These are phyloP conservation scores for Perithous albicinctus DNA, from an alignment of 2,888 invertebrate species.

Conservation along the genomic window DNA sequence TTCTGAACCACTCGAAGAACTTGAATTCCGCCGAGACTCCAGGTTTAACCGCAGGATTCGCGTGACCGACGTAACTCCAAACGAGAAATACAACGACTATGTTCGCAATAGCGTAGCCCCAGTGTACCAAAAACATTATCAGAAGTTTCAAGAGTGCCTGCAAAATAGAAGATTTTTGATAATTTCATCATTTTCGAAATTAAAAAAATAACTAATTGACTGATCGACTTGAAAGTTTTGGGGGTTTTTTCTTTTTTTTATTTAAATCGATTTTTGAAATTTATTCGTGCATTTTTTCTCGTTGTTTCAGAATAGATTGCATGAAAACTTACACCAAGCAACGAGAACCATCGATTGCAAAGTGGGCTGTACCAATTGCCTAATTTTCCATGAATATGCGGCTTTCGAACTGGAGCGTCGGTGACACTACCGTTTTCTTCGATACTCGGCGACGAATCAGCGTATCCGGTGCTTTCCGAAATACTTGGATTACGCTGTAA, in stretches of 20 bases:
- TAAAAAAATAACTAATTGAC: too few species aligned
- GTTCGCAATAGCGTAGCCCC: slow-evolving; percentile 95
- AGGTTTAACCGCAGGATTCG: slow-evolving; percentile 97
- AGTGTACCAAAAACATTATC: slow-evolving; percentile 97
- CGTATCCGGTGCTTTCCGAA: slow-evolving; percentile 82
- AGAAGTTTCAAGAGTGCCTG: slow-evolving; percentile 94
- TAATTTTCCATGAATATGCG: slow-evolving; percentile 94
- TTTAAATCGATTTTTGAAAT: too few species aligned
- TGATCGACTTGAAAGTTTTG: too few species aligned
- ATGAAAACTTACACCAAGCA: slow-evolving; percentile 93
- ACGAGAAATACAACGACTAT: slow-evolving; percentile 92
- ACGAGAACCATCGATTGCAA: slow-evolving; percentile 97
- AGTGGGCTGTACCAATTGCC: slow-evolving; percentile 97
- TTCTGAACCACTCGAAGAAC: slow-evolving; percentile 92
- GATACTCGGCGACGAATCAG: slow-evolving; percentile 84
- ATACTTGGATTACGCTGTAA: slow-evolving; percentile 82
- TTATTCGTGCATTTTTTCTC: too few species aligned
- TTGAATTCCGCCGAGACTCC: slow-evolving; percentile 94
- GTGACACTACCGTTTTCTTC: slow-evolving; percentile 79
- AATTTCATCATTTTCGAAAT: neutral
- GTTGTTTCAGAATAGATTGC: neutral
- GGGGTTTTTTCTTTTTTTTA: too few species aligned
- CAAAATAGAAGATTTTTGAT: slow-evolving; percentile 74
- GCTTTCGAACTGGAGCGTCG: slow-evolving; percentile 85
- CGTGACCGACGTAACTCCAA: slow-evolving; percentile 97